Base-by-base conservation (phyloP, 2,888 invertebrate species). In the Tachina grossa region DNA sequence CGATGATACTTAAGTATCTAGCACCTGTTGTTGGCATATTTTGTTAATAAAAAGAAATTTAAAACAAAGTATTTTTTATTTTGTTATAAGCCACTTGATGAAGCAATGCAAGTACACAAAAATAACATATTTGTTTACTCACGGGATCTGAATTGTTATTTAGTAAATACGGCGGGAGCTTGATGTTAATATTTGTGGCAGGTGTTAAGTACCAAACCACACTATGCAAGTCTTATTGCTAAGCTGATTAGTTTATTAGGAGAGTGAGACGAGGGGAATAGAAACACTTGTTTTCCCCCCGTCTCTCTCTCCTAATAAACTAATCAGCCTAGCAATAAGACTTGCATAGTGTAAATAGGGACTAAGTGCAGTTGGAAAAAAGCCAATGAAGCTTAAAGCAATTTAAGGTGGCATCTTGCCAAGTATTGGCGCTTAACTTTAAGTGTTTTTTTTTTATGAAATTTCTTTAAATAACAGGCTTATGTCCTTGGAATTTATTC, bases 11-110 rank as follows among this genome's bases (percentile, higher is more conserved):
- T 53, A 77, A 69, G 49, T 74, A 53, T 39, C 14, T 63, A 45
- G 13, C 59, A 82, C 75, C 75, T 75, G 68, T 47, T 61, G 19
- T 47, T 45, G 47, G 39, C 47, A 14, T 13, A 75, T 53, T 61
- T 69, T 61, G 1, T 43, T 49, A 49, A 47, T 51, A 66, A 74
- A 57, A 57, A 41, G 1, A 71, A 19, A 47, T 16, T 43, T 45
- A 53, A 65, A 11, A 41, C 9, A 49, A 68, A 53, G 39, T 55
- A 31, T 63, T 53, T n/a, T 57, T 13, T 51, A 41, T 41, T 47
- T 16, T 16, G 3, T 14, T 9, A 41, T 45, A 9, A 9, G 31
- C 31, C 22, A 43, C 19, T 43, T 59, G 43, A 5, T 31, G 6
- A 31, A 6, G 31, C 1, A 43, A n/a, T 22, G 31, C 65, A 65